Evolutionary conservation across 2,888 invertebrate species (phyloP).

Genomic region (Liposcelis brunnea): DNA sequence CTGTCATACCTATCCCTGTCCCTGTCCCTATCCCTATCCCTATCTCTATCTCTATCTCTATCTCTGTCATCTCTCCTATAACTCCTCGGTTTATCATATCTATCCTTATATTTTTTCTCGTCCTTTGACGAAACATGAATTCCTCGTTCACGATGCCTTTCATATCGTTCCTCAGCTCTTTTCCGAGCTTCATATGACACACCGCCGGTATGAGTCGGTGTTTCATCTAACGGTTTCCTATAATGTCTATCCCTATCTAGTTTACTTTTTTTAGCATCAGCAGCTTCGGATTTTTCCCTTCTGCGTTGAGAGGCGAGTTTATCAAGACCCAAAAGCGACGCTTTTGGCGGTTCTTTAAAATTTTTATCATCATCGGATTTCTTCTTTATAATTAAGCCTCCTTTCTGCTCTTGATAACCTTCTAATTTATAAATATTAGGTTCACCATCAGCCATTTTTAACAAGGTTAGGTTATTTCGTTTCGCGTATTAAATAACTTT

Average conservation of each 20-base stretch:
- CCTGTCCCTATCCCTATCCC: slow-evolving; percentile 20
- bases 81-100: slow-evolving; percentile 16
- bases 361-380: slow-evolving; percentile 29
- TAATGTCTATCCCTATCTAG: slow-evolving; percentile 34
- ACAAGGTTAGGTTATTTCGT: too few species aligned
- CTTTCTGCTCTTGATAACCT: slow-evolving; percentile 42
- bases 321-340: slow-evolving; percentile 67
- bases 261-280: slow-evolving; percentile 20
- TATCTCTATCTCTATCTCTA: slow-evolving; percentile 20
- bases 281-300: slow-evolving; percentile 22
- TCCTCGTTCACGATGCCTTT: slow-evolving; percentile 46
- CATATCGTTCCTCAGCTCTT: slow-evolving; percentile 41
- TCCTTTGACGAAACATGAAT: slow-evolving; percentile 51
- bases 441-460: slow-evolving; percentile 25
- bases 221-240: slow-evolving; percentile 64
- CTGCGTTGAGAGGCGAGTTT: slow-evolving; percentile 43
- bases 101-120: slow-evolving; percentile 26
- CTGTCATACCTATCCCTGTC: slow-evolving; percentile 24
- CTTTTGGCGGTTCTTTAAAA: slow-evolving; percentile 53
- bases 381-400: slow-evolving; percentile 56
- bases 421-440: slow-evolving; percentile 51
- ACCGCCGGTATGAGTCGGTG: slow-evolving; percentile 88
- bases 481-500: too few species aligned
- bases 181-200: slow-evolving; percentile 63
- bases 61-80: slow-evolving; percentile 15